Evolutionary conservation across 1,140 invertebrate genomes (phyloP).

Genomic region (roundworm (Caenorhabditis elegans)): WBcel235 BX284603.4:7509001-7509500

Average conservation of each 20-base stretch:
- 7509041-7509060: not conserved
- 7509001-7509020: too few species aligned
- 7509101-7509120: not conserved
- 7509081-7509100: conserved; percentile 1
- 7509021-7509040: too few species aligned
- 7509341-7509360: not conserved
- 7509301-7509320: not conserved
- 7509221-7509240: not conserved
- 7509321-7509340: not conserved
- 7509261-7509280: not conserved
- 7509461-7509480: not conserved
- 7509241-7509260: not conserved
- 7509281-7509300: not conserved
- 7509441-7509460: not conserved
- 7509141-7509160: not conserved
- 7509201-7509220: not conserved
- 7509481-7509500: not conserved
- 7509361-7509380: conserved; percentile 18
- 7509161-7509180: conserved; percentile 12
- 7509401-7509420: not conserved
- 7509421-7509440: too few species aligned
- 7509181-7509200: not conserved
- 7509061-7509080: not conserved
- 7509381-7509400: conserved; percentile 1
- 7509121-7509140: not conserved